These are phyloP conservation scores for Spilosoma lubricipeda DNA, from an alignment of 2,888 invertebrate genomes.

Conservation along the genomic window DNA sequence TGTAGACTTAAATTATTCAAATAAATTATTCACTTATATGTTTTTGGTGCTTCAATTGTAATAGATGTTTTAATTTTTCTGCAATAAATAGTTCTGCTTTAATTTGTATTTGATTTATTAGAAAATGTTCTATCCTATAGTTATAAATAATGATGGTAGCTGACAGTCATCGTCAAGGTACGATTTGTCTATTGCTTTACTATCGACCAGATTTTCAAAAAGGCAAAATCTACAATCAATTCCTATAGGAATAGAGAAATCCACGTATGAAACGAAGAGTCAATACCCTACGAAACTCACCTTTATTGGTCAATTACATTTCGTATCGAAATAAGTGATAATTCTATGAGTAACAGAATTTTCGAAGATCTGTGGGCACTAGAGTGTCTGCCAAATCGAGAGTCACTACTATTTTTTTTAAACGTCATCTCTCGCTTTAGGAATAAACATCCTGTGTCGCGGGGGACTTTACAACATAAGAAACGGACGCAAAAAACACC, in stretches of 20 bases:
- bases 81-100: slow-evolving; percentile 61
- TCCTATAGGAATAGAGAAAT: neutral
- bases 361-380: too few species aligned
- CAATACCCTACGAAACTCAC: neutral
- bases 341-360: too few species aligned
- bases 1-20: slow-evolving; percentile 46
- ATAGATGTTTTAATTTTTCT: slow-evolving; percentile 46
- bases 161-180: neutral
- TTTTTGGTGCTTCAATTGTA: slow-evolving; percentile 51
- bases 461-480: too few species aligned
- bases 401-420: too few species aligned
- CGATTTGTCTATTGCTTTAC: neutral
- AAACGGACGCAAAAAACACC: too few species aligned
- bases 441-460: too few species aligned
- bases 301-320: too few species aligned
- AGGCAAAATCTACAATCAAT: too few species aligned
- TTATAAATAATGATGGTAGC: neutral
- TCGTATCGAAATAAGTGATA: too few species aligned
- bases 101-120: slow-evolving; percentile 27
- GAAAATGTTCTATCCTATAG: neutral
- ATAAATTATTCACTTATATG: slow-evolving; percentile 32
- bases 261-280: neutral
- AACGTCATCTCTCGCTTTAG: too few species aligned
- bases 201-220: neutral
- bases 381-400: too few species aligned